Percentiles rank a stretch among this genome's conserved stretches.
phyloP scores from a whole-genome alignment of 64 coral and sea anemone genomes.

The Montipora capricornis region DNA sequence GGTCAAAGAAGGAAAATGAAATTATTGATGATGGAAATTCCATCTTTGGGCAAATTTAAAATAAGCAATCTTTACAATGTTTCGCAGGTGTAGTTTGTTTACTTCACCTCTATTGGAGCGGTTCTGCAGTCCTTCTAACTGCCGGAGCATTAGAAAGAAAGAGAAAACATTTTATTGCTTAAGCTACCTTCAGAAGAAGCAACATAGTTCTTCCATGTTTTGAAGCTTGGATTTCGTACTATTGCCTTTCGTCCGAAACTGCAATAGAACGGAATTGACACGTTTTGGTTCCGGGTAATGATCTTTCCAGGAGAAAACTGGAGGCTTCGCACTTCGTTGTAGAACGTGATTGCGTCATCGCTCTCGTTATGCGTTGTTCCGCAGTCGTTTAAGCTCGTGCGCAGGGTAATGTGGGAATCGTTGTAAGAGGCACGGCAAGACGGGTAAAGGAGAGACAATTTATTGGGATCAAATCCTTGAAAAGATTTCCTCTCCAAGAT shows the following conservation, averaged over 20 bases:
- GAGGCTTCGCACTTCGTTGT: slow-evolving; percentile 43
- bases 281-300: slow-evolving; percentile 20
- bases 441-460: slow-evolving; percentile 3
- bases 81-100: not conserved
- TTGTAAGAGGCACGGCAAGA: slow-evolving; percentile 16
- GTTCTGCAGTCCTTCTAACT: too few relatives aligned
- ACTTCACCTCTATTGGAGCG: too few relatives aligned
- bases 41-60: not conserved
- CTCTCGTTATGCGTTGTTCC: slow-evolving; percentile 32
- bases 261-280: slow-evolving; percentile 38
- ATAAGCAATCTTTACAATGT: not conserved
- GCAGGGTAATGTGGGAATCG: slow-evolving; percentile 20
- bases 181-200: slow-evolving; percentile 20
- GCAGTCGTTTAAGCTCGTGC: slow-evolving; percentile 24
- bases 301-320: not conserved
- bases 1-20: not conserved
- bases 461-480: slow-evolving; percentile 16
- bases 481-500: slow-evolving; percentile 20
- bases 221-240: slow-evolving; percentile 42
- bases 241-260: slow-evolving; percentile 28
- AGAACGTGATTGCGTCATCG: slow-evolving; percentile 45
- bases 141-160: not conserved
- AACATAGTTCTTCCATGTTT: slow-evolving; percentile 20
- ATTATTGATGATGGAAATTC: not conserved
- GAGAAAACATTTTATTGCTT: not conserved